A percentile compares a stretch with the other conserved stretches of the same genome.
These are phyloP conservation scores for Struthidea cinerea DNA, from an alignment of 2,113 vertebrate genomes.

Conservation along the genomic window DNA sequence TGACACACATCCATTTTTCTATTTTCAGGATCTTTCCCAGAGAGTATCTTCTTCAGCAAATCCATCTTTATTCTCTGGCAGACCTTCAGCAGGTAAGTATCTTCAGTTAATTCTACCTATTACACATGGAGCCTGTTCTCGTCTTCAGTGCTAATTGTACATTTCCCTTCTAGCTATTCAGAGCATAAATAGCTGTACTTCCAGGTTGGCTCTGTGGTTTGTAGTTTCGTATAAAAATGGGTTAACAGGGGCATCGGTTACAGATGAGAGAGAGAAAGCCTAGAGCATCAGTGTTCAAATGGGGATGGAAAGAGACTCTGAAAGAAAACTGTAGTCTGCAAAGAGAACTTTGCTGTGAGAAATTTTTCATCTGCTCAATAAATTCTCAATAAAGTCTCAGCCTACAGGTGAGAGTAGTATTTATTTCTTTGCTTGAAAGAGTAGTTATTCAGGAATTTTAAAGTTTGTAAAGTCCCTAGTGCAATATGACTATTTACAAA, in stretches of 20 bases:
- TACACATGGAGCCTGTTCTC: neutral
- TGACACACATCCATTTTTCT: neutral
- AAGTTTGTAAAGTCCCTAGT: neutral
- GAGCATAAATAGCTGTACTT: neutral
- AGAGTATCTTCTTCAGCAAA: slow-evolving; percentile 96
- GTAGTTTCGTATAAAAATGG: neutral
- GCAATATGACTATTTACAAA: neutral
- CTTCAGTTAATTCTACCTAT: neutral
- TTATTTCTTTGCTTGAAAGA: neutral
- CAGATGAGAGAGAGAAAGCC: neutral
- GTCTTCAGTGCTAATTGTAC: neutral
- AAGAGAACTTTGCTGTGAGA: neutral
- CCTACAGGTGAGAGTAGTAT: neutral
- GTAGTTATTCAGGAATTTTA: neutral
- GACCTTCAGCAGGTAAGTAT: slow-evolving; percentile 93
- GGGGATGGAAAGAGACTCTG: neutral
- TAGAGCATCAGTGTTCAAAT: neutral
- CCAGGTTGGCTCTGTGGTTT: neutral
- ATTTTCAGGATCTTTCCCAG: slow-evolving; percentile 90
- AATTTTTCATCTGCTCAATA: neutral
- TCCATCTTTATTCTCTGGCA: slow-evolving; percentile 93
- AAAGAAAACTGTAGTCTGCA: neutral
- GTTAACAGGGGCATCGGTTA: neutral
- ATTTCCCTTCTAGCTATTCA: neutral
- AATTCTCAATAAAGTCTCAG: neutral